Evolutionary conservation across 2,888 invertebrate genomes (phyloP).

Genomic region (Luffia ferchaultella): DNA sequence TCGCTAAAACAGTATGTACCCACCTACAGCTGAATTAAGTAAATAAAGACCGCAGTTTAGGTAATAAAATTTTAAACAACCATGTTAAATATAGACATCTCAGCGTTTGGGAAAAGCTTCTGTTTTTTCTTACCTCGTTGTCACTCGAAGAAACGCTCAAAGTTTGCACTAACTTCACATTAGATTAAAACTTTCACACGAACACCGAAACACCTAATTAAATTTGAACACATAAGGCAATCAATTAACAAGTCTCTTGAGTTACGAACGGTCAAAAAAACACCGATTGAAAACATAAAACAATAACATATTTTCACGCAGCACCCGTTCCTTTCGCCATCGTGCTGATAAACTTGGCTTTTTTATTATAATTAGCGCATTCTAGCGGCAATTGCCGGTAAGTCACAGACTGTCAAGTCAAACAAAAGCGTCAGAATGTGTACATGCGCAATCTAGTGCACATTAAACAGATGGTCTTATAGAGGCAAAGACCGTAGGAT

Average conservation of each 20-base stretch:
- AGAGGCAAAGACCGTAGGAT: too few relatives aligned
- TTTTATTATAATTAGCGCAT: slow-evolving; percentile 2
- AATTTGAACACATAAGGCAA: slow-evolving; percentile 34
- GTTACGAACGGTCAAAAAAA: slow-evolving; percentile 45
- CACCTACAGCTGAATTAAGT: slow-evolving; percentile 16
- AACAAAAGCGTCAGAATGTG: too few relatives aligned
- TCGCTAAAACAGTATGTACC: background rate
- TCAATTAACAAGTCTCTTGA: slow-evolving; percentile 39
- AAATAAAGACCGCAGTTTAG: slow-evolving; percentile 13
- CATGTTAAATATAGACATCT: slow-evolving; percentile 42
- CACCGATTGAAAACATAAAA: slow-evolving; percentile 52
- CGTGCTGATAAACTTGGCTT: slow-evolving; percentile 29
- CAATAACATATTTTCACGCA: slow-evolving; percentile 52
- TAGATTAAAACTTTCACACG: slow-evolving; percentile 46
- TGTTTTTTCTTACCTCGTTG: slow-evolving; percentile 59
- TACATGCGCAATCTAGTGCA: too few relatives aligned
- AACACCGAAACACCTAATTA: slow-evolving; percentile 32
- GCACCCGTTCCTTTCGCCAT: slow-evolving; percentile 57
- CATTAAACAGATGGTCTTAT: too few relatives aligned
- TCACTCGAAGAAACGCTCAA: slow-evolving; percentile 59
- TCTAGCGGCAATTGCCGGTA: too few relatives aligned
- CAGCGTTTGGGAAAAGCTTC: slow-evolving; percentile 46
- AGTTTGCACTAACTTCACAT: slow-evolving; percentile 61
- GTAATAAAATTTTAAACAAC: slow-evolving; percentile 13
- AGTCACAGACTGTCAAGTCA: too few relatives aligned